Evolutionary conservation across 2,113 vertebrate genomes (phyloP), one percentile per base, ranked within the genome.

Genomic region (Oenanthe oenanthe): DNA sequence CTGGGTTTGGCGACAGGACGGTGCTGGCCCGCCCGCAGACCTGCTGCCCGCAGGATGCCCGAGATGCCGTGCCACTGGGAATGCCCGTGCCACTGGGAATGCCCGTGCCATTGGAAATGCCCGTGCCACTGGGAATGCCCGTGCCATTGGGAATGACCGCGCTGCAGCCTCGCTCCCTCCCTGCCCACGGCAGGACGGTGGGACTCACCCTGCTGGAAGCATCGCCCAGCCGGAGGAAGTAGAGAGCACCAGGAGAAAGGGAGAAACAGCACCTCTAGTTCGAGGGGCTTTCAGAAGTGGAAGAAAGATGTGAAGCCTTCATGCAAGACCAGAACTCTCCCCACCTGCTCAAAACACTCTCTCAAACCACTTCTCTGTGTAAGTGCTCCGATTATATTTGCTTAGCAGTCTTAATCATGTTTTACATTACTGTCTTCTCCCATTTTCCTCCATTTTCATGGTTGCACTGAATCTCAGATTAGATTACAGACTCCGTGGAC

Each of bases 101-200:
- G 43, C 18, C 43, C 43, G 8, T 43, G 43, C 43, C 43, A 18
- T 18, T 43, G 43, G 43, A 6, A 43, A 43, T 43, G 17, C 4
- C 43, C 17, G 43, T 43, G 17, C 43, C 43, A 18, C 4, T 18
- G 43, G 43, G 9, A 43, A 43, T 43, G 43, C 43, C 77, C 56
- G 80, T 50, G 90, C 47, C 70, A 0, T 1, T 12, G 85, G 7
- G 11, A 65, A 40, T 1, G 45, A 48, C 13, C 17, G 1, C 14
- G 5, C 34, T 6, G 3, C 10, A 63, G 34, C 53, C 60, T 62
- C 4, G 0, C 42, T 73, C 36, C 42, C 0, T 6, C 29, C 70
- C 66, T 9, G 4, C 16, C 31, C 83, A 13, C 17, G 6, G 36
- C 0, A 8, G 57, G 9, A 17, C 7, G 12, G 73, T 13, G 12